Evolutionary conservation across 2,888 invertebrate species (phyloP).

Genomic region (Phasia obesa): DNA sequence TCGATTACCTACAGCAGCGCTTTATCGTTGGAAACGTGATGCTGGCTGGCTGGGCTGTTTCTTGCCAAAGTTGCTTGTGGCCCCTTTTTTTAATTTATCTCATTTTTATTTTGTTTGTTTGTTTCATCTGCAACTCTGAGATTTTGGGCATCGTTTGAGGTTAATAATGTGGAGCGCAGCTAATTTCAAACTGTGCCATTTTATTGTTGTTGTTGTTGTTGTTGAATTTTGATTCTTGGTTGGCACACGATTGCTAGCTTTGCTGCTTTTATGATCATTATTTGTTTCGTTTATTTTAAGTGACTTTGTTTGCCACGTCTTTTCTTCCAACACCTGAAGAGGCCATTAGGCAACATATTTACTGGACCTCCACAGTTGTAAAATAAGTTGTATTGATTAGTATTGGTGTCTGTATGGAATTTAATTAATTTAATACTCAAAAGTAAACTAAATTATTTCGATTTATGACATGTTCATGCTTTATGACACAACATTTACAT

Average conservation of each 20-base stretch:
- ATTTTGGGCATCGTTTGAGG: constrained; percentile 44
- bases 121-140: not conserved
- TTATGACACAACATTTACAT: no score
- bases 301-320: constrained; percentile 27
- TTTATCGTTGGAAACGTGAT: constrained; percentile 70
- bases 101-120: not conserved
- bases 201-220: constrained; percentile 48
- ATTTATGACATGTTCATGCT: no score
- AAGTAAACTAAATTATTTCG: not conserved
- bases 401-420: constrained; percentile 23
- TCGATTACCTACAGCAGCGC: constrained; percentile 74
- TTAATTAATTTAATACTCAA: constrained; percentile 7
- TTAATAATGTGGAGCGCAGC: constrained; percentile 80
- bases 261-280: constrained; percentile 52
- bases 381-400: constrained; percentile 46
- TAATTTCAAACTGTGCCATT: constrained; percentile 71
- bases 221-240: constrained; percentile 52
- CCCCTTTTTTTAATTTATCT: constrained; percentile 21
- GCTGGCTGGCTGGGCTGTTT: constrained; percentile 38
- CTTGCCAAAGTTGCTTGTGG: constrained; percentile 74
- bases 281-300: constrained; percentile 45
- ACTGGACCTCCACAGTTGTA: constrained; percentile 51
- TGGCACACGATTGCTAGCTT: constrained; percentile 78
- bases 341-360: constrained; percentile 43
- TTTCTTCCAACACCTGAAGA: constrained; percentile 44